These are phyloP conservation scores for Heliconius erato DNA, from an alignment of 2,888 invertebrate species.

Conservation along the genomic window DNA sequence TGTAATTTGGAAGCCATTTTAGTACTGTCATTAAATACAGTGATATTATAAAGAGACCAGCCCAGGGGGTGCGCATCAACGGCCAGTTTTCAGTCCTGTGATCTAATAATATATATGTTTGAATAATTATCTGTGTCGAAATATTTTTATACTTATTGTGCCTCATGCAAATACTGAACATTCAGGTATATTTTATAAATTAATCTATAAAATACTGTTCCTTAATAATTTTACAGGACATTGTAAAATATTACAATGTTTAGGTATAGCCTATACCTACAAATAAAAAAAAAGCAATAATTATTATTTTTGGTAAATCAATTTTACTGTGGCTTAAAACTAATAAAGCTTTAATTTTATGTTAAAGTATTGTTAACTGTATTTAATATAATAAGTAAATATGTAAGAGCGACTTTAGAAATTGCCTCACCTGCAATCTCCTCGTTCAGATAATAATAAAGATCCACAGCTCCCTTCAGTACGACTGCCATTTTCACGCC, in stretches of 20 bases:
- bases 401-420: too few relatives aligned
- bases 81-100: conserved; percentile 88
- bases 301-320: background rate
- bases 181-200: too few relatives aligned
- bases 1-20: conserved; percentile 89
- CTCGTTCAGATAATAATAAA: conserved; percentile 76
- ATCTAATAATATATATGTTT: conserved; percentile 74
- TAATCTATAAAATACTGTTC: background rate
- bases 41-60: conserved; percentile 84
- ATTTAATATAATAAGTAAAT: too few relatives aligned
- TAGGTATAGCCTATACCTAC: background rate
- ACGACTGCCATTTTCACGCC: conserved; percentile 69
- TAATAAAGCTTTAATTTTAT: too few relatives aligned
- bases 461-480: conserved; percentile 66
- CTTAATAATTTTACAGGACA: background rate
- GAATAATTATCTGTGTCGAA: too few relatives aligned
- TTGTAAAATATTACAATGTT: too few relatives aligned
- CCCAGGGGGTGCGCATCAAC: conserved; percentile 89
- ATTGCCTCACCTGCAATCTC: conserved; percentile 70
- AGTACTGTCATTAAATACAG: conserved; percentile 89
- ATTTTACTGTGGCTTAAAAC: too few relatives aligned
- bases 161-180: too few relatives aligned
- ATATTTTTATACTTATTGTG: too few relatives aligned
- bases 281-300: background rate
- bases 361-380: too few relatives aligned